Evolutionary conservation across 64 coral and sea anemone species (phyloP), one percentile per base, ranked within the genome.

Genomic region (Catalaphyllia jardinei): DNA sequence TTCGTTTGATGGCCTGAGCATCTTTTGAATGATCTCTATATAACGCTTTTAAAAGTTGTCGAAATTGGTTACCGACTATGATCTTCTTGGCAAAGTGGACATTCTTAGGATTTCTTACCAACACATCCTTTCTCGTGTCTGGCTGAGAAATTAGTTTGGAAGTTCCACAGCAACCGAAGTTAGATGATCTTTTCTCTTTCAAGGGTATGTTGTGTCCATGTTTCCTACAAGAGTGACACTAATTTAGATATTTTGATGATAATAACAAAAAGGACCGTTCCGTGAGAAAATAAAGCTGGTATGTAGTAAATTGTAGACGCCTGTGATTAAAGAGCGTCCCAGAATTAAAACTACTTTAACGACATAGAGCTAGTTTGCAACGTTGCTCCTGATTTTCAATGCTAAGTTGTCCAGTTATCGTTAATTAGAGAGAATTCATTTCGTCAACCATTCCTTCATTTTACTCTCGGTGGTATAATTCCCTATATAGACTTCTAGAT

Each of bases 21-120:
- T 18, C 60, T 33, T 25, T 83, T 22, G 60, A 61, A 67, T 83
- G 79, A 67, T 83, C 31, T 61, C 20, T 18, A 71, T 85, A 71
- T 28, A 71, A 49, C 4, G 62, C 35, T 71, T 42, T 85, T 64
- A 85, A 85, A 69, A 85, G 60, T 27, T 85, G 49, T 85, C 81
- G 62, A 71, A 85, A 85, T 35, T 50, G 62, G 15, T 50, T 4
- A 25, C 38, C 39, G 52, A 71, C 33, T 85, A 46, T 51, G 22
- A 49, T 51, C 20, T 71, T 85, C 61, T 51, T 85, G 1, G 33
- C 22, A 51, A 49, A 69, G 46, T 71, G 81, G 22, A 71, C 38
- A 27, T 71, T 69, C 12, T 71, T 62, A 18, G 81, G 64, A 10
- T 71, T 85, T 71, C 3, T 85, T 28, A 71, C 81, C 6, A 50